Percentiles rank a stretch among this genome's conserved stretches.
Conservation (phyloP, 2,797 vertebrate genomes). For the Scolopax rusticola region DNA sequence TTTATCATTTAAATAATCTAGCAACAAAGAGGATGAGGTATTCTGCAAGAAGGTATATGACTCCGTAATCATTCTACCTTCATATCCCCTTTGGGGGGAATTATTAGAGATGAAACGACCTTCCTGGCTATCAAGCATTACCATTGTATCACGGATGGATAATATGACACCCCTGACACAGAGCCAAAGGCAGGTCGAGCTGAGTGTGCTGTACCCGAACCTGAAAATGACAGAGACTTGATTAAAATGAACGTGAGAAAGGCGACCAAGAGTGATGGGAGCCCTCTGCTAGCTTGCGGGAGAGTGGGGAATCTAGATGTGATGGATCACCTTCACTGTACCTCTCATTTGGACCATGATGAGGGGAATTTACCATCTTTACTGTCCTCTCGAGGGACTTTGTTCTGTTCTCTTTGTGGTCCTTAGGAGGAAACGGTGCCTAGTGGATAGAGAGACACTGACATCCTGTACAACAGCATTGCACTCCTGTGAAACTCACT, state of each 20-base stretch:
- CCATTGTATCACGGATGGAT: conserved; percentile 39
- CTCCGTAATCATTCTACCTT: conserved; percentile 66
- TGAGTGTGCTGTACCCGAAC: background rate
- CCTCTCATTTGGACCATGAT: conserved; percentile 41
- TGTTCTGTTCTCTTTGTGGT: background rate
- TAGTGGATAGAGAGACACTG: background rate
- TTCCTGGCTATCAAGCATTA: conserved; percentile 62
- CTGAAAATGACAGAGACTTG: conserved; percentile 59
- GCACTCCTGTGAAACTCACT: background rate
- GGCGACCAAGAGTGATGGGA: conserved; percentile 40
- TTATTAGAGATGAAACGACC: conserved; percentile 59
- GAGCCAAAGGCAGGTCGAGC: conserved; percentile 61
- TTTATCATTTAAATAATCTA: conserved; percentile 73
- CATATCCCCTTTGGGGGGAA: conserved; percentile 60
- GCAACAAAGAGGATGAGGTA: conserved; percentile 65
- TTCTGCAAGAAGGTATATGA: conserved; percentile 44
- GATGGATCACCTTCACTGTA: conserved; percentile 26
- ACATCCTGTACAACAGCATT: background rate
- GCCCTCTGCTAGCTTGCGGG: background rate
- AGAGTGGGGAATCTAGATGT: conserved; percentile 11
- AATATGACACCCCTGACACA: conserved; percentile 58
- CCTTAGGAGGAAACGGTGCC: background rate
- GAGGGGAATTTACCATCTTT: conserved; percentile 26
- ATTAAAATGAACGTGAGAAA: conserved; percentile 71
- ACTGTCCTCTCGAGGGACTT: background rate